Base-by-base conservation (phyloP, 2,888 invertebrate genomes). In the Salpingus planirostris region DNA sequence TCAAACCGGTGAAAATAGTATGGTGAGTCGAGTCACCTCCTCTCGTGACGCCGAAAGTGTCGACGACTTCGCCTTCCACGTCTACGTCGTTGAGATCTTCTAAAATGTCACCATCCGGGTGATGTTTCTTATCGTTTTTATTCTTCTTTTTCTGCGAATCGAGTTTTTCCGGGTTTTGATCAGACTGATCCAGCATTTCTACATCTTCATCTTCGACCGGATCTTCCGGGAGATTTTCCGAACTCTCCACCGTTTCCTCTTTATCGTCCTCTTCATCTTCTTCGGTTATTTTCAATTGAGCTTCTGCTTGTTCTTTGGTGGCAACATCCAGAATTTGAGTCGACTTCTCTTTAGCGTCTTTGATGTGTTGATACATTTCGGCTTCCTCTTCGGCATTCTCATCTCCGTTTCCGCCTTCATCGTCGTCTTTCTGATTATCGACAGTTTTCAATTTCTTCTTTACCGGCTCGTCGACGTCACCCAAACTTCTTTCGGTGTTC, bases 241-340 rank as follows among this genome's bases (percentile, higher is more conserved):
- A 74, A 3, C 73, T 71, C 42, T 74, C 66, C 5, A 74, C 71
- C 2, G 69, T 70, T 21, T 74, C 66, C 6, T 74, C 72, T 3
- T 70, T 70, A 33, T 74, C 69, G 24, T 79, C 74, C 13, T 78
- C 73, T 15, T 46, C 43, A 10, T 46, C 44, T 32, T 23, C 74
- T 68, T 36, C 78, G 71, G n/a, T 75, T 21, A 43, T 33, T 30
- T 54, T 45, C 30, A 52, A 46, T 34, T 81, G 78, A 44, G 74
- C 63, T 46, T 83, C 71, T 21, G 82, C 82, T 64, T 93, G 91
- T 44, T 92, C 90, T 60, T 85, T 77, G 0, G 84, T 85, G 0
- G 85, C 85, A 28, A 78, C 78, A 47, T 86, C 86, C 43, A 83
- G 59, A 2, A 76, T 78, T 57, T 87, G 81, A 32, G 80, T 71